phyloP scores from a whole-genome alignment of 2,888 invertebrate genomes.

The Pollenia angustigena region DNA sequence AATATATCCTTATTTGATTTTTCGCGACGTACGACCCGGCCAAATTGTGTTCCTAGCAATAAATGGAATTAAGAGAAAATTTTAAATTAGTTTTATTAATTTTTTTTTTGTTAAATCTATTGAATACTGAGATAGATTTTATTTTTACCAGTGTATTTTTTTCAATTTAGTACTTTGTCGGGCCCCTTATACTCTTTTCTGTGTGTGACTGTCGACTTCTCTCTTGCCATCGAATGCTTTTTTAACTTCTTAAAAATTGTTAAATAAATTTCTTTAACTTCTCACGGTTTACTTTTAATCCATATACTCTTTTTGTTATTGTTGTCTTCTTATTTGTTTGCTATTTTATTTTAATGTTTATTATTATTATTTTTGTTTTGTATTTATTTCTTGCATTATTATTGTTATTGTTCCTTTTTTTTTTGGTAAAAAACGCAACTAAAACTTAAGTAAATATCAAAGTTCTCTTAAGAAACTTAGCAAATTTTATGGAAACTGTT shows the following conservation, averaged over 20 bases:
- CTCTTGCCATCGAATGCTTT: constrained; percentile 8
- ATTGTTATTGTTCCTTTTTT: constrained; percentile 53
- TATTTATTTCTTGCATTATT: constrained; percentile 49
- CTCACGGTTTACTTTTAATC: constrained; percentile 82
- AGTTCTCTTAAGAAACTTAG: neutral
- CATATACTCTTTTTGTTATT: constrained; percentile 57
- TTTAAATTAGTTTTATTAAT: too few relatives aligned
- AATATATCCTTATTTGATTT: too few relatives aligned
- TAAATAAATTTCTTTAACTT: constrained; percentile 75
- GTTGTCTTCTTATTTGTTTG: constrained; percentile 46
- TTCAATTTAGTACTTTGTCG: neutral
- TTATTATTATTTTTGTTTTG: constrained; percentile 43
- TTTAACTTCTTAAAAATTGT: constrained; percentile 48
- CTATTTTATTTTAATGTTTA: constrained; percentile 55
- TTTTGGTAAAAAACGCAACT: constrained; percentile 26
- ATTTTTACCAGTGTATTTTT: constrained; percentile 31
- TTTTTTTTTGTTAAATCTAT: neutral
- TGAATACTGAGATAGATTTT: too few relatives aligned
- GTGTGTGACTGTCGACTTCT: neutral
- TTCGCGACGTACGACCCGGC: too few relatives aligned
- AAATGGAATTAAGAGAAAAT: too few relatives aligned
- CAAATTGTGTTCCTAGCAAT: too few relatives aligned
- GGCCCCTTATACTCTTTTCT: constrained; percentile 20
- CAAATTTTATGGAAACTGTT: neutral
- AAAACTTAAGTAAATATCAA: constrained; percentile 8